These are phyloP conservation scores for Miltochrista miniata DNA, from an alignment of 2,888 invertebrate genomes.

Conservation along the genomic window DNA sequence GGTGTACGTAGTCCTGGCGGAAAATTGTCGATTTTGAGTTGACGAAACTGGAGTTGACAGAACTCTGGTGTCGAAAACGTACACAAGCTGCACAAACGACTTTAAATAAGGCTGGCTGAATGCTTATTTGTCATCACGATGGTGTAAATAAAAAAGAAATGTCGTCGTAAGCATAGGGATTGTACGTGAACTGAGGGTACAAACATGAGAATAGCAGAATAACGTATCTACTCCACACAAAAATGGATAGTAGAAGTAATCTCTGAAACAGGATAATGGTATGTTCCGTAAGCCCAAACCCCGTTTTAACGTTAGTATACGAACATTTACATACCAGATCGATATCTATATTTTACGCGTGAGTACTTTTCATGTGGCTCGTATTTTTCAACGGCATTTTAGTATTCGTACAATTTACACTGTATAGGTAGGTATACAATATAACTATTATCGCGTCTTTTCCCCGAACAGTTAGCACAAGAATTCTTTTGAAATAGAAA, in stretches of 20 bases:
- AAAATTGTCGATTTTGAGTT: no score
- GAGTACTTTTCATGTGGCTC: conserved; percentile 4
- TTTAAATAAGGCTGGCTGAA: no score
- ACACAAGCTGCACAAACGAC: no score
- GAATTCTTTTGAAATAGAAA: no score
- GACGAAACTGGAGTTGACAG: no score
- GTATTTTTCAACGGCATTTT: conserved; percentile 3
- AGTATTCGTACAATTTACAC: not conserved
- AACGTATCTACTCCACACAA: conserved; percentile 11
- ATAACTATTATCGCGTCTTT: no score
- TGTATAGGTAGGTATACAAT: no score
- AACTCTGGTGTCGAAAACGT: no score
- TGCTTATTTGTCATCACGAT: no score
- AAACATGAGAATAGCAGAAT: conserved; percentile 3
- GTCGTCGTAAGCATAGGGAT: not conserved
- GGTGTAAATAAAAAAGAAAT: no score
- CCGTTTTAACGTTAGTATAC: conserved; percentile 16
- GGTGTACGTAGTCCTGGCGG: no score
- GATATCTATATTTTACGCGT: conserved; percentile 7
- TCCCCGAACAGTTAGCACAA: no score
- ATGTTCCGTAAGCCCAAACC: conserved; percentile 21
- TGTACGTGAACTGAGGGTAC: not conserved
- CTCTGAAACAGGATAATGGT: conserved; percentile 30
- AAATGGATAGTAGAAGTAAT: conserved; percentile 30
- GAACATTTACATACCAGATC: not conserved